Base-by-base conservation (phyloP, 1,140 invertebrate genomes). In the Caenorhabditis inopinata region DNA sequence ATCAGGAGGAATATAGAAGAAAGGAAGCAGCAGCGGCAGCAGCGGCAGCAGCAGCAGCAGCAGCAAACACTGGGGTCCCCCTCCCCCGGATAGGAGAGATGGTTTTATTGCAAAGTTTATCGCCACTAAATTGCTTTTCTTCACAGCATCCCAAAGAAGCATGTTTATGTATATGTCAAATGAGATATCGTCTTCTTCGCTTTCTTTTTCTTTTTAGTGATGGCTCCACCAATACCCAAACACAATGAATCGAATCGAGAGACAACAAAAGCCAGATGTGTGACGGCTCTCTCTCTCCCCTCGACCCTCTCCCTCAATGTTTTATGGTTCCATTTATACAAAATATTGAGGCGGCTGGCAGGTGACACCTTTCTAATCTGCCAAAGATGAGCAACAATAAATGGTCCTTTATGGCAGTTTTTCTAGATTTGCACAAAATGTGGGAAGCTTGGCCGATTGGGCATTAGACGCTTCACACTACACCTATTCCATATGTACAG, bases 81-180 rank as follows among this genome's bases (percentile, higher is more conserved):
- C 21, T 25, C 29, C 1, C n/a, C 58, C 27, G 27, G 32, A n/a
- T n/a, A n/a, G 27, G 23, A 11, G 16, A 68, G 58, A 68, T 68
- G 58, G 58, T 68, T 68, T 68, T 68, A 68, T 68, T 68, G 58
- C 58, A 68, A 68, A 68, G 58, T 68, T 68, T 68, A 68, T 68
- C 58, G 58, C 58, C 58, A 68, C 58, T 68, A 68, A 68, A 68
- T 68, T 68, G 58, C 58, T 68, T 68, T 68, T 68, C 58, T 68
- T 68, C 32, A 38, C 58, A 68, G 25, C 58, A 29, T 32, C 38
- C 14, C 29, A 68, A 68, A 68, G 58, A 68, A 68, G 58, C 58
- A 68, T 68, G 58, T 68, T 68, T 68, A 68, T 68, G 58, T 68
- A 68, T 68, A 32, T 68, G 58, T 68, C 58, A 68, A 68, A 68